These are phyloP conservation scores for Rhingia rostrata DNA, from an alignment of 2,888 invertebrate species.

Conservation along the genomic window DNA sequence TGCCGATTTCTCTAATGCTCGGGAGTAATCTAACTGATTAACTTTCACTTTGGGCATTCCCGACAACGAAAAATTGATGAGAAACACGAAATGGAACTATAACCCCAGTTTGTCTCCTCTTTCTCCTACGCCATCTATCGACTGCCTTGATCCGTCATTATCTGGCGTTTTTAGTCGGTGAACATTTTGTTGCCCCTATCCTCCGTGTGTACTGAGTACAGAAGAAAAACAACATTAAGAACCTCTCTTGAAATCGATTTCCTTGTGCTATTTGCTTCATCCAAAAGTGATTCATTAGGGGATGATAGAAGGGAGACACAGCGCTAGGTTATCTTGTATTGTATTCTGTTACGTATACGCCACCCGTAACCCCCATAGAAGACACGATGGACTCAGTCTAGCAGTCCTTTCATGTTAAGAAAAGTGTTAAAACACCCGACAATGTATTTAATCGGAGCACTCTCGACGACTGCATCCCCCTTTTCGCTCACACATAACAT, in stretches of 20 bases:
- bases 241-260: constrained; percentile 57
- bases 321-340: constrained; percentile 27
- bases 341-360: constrained; percentile 41
- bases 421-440: constrained; percentile 48
- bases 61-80: constrained; percentile 21
- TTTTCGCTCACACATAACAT: constrained; percentile 14
- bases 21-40: constrained; percentile 56
- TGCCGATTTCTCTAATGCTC: constrained; percentile 22
- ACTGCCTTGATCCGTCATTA: constrained; percentile 54
- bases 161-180: constrained; percentile 52
- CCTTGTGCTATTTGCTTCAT: constrained; percentile 13
- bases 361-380: constrained; percentile 31
- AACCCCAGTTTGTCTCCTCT: constrained; percentile 7
- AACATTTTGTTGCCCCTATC: constrained; percentile 39
- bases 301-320: neutral
- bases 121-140: constrained; percentile 2
- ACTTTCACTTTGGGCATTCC: constrained; percentile 55
- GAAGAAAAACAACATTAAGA: constrained; percentile 17
- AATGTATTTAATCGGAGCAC: constrained; percentile 68
- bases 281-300: constrained; percentile 55
- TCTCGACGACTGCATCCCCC: constrained; percentile 5
- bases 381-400: constrained; percentile 43
- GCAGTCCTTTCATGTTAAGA: constrained; percentile 32
- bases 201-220: neutral
- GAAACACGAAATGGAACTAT: constrained; percentile 29